Evolutionary conservation across 2,888 invertebrate species (phyloP), one percentile per base, ranked within the genome.

Genomic region (Patella depressa): DNA sequence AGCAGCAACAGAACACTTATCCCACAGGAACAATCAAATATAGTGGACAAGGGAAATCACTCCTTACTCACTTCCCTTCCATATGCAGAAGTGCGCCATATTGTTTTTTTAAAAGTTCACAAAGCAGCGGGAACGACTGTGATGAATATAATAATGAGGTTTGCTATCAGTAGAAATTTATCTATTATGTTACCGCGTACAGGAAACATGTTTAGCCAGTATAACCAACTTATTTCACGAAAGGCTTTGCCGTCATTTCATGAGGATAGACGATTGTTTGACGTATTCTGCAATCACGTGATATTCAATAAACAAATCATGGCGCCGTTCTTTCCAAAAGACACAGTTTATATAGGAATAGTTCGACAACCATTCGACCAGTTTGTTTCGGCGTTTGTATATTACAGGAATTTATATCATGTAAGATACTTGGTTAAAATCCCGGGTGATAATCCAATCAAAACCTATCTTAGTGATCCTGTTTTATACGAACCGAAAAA

Each of bases 101-200:
- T 78, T n/a, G 72, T 73, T n/a, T 78, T 76, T 72, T 70, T 79
- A 19, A 81, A 81, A 29, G 81, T 79, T 19, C 78, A 81, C 79
- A 81, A 81, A 75, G 78, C 79, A n/a, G 80, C 78, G 69, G 77
- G 79, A 59, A 76, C 78, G 15, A 81, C 81, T 17, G 74, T 81
- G 29, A 34, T 77, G 53, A 79, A 81, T 29, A 73, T 81, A 5
- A 45, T 81, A 14, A 70, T 77, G 57, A 73, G 81, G 2, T 80
- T 80, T 55, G 79, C 79, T 9, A 29, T 81, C n/a, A 24, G 76
- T 29, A 76, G 71, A 5, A 59, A 78, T 53, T 73, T 81, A 34
- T 72, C 65, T 24, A 74, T 81, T 15, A 74, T 78, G 72, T 72
- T 81, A 29, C 77, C 77, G 1, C 57, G 24, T 14, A 24, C 12